These are phyloP conservation scores for Chrysolina oricalcia DNA, from an alignment of 2,888 invertebrate genomes.

Conservation along the genomic window DNA sequence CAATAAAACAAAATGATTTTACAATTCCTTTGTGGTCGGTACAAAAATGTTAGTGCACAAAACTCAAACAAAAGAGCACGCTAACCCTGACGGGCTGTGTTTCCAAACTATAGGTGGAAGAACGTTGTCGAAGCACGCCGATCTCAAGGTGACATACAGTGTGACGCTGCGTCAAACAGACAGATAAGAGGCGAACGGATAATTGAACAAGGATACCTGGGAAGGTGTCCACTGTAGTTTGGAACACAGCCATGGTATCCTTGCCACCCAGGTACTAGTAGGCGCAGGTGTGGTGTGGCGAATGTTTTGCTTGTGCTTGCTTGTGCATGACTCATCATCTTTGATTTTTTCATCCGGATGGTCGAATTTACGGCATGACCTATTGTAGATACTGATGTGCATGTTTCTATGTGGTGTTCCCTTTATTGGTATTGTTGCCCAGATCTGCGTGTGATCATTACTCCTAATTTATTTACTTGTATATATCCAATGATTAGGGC, in stretches of 20 bases:
- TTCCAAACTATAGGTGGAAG: constrained; percentile 73
- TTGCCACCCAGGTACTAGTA: constrained; percentile 76
- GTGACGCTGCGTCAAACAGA: constrained; percentile 45
- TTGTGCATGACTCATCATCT: constrained; percentile 11
- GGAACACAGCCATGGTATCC: constrained; percentile 80
- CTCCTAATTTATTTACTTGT: background rate
- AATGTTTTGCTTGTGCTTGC: constrained; percentile 38
- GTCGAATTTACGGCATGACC: background rate
- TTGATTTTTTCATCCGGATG: background rate
- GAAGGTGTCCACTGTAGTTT: constrained; percentile 73
- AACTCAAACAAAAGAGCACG: constrained; percentile 61
- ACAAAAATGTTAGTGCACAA: constrained; percentile 61
- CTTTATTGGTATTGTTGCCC: too few species aligned
- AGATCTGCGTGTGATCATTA: background rate
- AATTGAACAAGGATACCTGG: constrained; percentile 68
- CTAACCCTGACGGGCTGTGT: constrained; percentile 70
- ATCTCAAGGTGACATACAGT: constrained; percentile 43
- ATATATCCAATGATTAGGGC: background rate
- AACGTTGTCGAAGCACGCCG: constrained; percentile 52
- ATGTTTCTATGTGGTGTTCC: background rate
- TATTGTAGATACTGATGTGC: background rate
- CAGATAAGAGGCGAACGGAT: constrained; percentile 62
- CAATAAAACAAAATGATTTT: background rate
- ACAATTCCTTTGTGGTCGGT: constrained; percentile 55
- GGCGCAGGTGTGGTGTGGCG: constrained; percentile 55